Evolutionary conservation across 2,888 invertebrate genomes (phyloP), one percentile per base, ranked within the genome.

Genomic region (Lepidocyrtoides sp.): DNA sequence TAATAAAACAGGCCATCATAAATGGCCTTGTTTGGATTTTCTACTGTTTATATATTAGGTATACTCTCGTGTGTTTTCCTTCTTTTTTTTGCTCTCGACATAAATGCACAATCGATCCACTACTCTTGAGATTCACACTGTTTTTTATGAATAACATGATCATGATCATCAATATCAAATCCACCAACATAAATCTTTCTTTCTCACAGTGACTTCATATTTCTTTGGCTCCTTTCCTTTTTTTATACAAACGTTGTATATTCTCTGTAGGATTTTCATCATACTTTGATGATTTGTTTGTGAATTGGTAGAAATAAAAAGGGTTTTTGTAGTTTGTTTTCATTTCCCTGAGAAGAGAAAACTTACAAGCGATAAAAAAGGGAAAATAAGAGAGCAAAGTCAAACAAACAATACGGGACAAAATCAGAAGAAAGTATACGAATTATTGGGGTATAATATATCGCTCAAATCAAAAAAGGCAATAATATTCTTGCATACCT

Each of bases 151-250:
- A 66, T 72, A 72, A 75, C 75, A 75, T 48, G 41, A 85, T 85
- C 85, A 85, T 57, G 41, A 85, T 85, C 85, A 85, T 85, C 57
- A 54, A 81, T 60, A 84, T 84, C 82, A 44, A 83, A 83, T 63
- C 72, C 29, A 72, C 51, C 54, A 72, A 85, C 85, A 85, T 85
- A 85, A 85, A 85, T 85, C 85, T 85, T 85, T 72, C 69, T 44
- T 72, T 72, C 57, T 14, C 44, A 57, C 17, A 72, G 17, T 54
- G 66, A 85, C 66, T 82, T 82, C 63, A 57, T 63, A 23, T 10
- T n/a, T n/a, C n/a, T n/a, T n/a, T n/a, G n/a, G n/a, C 36, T 36
- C 17, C 69, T 60, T 69, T 48, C 48, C 44, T 48, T 32, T 36
- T 36, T 12, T 32, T 17, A 32, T 12, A 69, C 14, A 63, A 29